Percentiles rank a stretch among this genome's conserved stretches.
Evolutionary conservation across 2,113 vertebrate species (phyloP).

Genomic region (Sinocyclocheilus grahami): DNA sequence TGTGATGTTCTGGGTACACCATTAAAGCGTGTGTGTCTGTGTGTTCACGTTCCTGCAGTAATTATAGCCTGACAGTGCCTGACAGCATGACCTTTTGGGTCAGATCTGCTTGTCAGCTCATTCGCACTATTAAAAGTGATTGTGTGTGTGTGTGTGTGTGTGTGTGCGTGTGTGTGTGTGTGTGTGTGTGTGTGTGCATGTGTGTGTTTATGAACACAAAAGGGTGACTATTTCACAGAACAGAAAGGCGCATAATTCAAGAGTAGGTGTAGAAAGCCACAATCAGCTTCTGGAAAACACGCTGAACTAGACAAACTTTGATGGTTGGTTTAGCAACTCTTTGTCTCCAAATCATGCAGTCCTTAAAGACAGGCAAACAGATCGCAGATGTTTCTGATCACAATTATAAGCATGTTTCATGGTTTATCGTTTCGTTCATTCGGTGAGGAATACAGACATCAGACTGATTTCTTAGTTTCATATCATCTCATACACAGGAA

Average conservation of each 20-base stretch:
- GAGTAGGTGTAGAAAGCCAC: slow-evolving; percentile 20
- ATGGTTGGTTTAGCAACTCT: not conserved
- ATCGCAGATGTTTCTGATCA: not conserved
- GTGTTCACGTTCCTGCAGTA: slow-evolving; percentile 28
- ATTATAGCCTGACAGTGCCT: slow-evolving; percentile 35
- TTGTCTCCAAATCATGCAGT: not conserved
- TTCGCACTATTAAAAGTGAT: slow-evolving; percentile 32
- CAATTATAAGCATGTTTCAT: not conserved
- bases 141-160: slow-evolving; percentile 23
- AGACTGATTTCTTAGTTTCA: not conserved
- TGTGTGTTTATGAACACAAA: slow-evolving; percentile 12
- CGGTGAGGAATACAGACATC: not conserved
- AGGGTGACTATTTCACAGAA: slow-evolving; percentile 16
- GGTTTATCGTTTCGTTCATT: not conserved
- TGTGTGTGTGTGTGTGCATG: slow-evolving; percentile 30
- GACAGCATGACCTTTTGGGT: slow-evolving; percentile 46
- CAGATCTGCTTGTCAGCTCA: slow-evolving; percentile 32
- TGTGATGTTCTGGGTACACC: slow-evolving; percentile 13
- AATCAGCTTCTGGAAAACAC: not conserved
- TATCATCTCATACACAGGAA: not conserved
- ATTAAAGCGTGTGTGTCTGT: slow-evolving; percentile 36
- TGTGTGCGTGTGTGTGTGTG: slow-evolving; percentile 1
- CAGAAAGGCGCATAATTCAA: not conserved
- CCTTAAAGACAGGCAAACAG: not conserved
- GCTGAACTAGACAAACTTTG: not conserved